Evolutionary conservation across 1,140 invertebrate genomes (phyloP), one percentile per base, ranked within the genome.

Genomic region (Venustaconcha ellipsiformis): DNA sequence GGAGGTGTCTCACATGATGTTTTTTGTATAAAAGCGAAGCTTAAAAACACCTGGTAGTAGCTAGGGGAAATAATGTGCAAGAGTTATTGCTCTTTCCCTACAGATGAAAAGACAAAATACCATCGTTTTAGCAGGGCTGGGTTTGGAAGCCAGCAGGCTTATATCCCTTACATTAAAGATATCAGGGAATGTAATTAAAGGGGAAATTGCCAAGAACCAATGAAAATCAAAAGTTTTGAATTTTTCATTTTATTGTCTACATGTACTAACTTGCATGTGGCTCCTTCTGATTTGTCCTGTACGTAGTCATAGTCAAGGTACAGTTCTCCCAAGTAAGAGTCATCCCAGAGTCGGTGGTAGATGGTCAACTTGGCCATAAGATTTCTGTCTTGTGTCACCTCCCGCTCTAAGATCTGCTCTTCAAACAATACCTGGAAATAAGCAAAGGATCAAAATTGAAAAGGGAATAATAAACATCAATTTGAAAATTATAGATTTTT

Each of bases 291-390:
- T 87, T 95, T 93, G 0, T 94, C 94, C 85, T 95, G 94, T 63
- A 93, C 92, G 90, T 93, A 94, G 89, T 96, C 95, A 78, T 95
- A 93, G 89, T 97, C 96, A 56, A 97, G 94, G 89, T 97, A 97
- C 63, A 97, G 91, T 88, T 97, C 95, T 57, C 96, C 96, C 70
- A 96, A 91, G 90, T 95, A 97, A 88, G 96, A 94, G 73, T 95
- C 95, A 90, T 96, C 96, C 63, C 94, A 94, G 82, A 94, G 94
- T 87, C 95, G 92, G 90, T 96, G 95, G 72, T 94, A 90, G 86
- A 97, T 96, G 60, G 94, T 94, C 57, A 97, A 91, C 87, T 95
- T 95, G 84, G 96, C 95, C 88, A 96, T 93, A 90, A 96, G 95
- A 79, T 95, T 92, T 26, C 94, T 91, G 65, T 93, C 92, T 80